A percentile compares a stretch with the other conserved stretches of the same genome.
These are phyloP conservation scores for Prochilodus magdalenae DNA, from an alignment of 2,113 vertebrate genomes.

Conservation along the genomic window DNA sequence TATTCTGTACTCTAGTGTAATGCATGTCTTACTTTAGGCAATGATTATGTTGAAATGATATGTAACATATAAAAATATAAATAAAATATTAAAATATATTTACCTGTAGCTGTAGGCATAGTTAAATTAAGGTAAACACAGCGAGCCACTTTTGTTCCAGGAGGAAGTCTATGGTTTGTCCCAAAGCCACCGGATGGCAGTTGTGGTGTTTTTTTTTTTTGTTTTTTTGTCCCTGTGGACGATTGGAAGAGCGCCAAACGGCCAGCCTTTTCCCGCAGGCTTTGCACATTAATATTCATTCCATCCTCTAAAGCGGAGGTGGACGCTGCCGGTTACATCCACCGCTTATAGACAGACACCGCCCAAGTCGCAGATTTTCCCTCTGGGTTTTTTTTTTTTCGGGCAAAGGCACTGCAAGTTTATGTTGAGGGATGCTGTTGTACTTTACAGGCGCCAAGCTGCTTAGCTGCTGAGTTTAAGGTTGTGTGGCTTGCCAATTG, in stretches of 20 bases:
- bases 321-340: background rate
- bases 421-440: background rate
- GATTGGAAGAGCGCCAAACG: constrained; percentile 14
- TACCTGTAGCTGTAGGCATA: too few species aligned
- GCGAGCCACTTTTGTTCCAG: background rate
- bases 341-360: background rate
- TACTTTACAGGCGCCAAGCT: background rate
- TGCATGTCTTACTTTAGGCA: too few species aligned
- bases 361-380: background rate
- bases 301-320: constrained; percentile 18
- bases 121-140: background rate
- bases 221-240: constrained; percentile 1
- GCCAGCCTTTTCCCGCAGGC: constrained; percentile 18
- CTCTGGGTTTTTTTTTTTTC: background rate
- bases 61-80: too few species aligned
- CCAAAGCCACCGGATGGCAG: constrained; percentile 12
- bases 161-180: background rate
- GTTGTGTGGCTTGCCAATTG: background rate
- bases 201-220: constrained; percentile 12
- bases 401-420: background rate
- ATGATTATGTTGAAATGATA: too few species aligned
- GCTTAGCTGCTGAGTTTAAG: background rate
- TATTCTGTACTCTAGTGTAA: background rate
- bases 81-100: too few species aligned
- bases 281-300: constrained; percentile 37